A percentile compares a stretch with the other conserved stretches of the same genome.
Evolutionary conservation across 2,113 vertebrate genomes (phyloP).

Genomic region (Crotalus viridis): DNA sequence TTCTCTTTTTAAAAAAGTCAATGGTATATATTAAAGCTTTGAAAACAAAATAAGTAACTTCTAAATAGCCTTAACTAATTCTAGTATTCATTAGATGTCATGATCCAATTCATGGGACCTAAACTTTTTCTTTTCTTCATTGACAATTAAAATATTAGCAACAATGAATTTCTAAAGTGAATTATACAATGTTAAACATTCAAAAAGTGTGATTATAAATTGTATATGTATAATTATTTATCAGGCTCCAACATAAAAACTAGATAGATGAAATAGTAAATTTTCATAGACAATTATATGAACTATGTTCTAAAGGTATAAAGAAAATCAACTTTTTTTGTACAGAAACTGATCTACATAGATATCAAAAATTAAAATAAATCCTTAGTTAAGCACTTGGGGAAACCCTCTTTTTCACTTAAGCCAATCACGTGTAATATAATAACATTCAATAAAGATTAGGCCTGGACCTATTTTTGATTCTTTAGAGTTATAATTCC

Average conservation of each 20-base stretch:
- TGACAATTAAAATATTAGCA: neutral
- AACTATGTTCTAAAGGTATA: neutral
- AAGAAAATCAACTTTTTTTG: conserved; percentile 5
- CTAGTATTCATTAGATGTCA: neutral
- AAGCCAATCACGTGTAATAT: conserved; percentile 57
- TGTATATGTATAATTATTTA: neutral
- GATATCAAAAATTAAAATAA: conserved; percentile 74
- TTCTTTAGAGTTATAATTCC: conserved; percentile 74
- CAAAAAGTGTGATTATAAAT: neutral
- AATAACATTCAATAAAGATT: conserved; percentile 78
- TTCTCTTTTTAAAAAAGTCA: neutral
- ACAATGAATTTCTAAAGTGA: conserved; percentile 3
- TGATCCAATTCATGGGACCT: neutral
- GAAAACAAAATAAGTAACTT: neutral
- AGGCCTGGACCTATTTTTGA: conserved; percentile 68
- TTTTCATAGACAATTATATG: fast-evolving
- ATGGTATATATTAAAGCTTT: neutral
- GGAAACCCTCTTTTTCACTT: conserved; percentile 55
- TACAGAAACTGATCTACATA: conserved; percentile 59
- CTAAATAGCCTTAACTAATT: neutral
- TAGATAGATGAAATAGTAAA: neutral
- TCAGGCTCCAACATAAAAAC: neutral
- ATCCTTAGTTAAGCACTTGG: conserved; percentile 72
- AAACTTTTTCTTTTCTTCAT: neutral
- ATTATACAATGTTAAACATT: neutral